phyloP scores from a whole-genome alignment of 2,113 vertebrate species.

The Pseudopipra pipra region DNA sequence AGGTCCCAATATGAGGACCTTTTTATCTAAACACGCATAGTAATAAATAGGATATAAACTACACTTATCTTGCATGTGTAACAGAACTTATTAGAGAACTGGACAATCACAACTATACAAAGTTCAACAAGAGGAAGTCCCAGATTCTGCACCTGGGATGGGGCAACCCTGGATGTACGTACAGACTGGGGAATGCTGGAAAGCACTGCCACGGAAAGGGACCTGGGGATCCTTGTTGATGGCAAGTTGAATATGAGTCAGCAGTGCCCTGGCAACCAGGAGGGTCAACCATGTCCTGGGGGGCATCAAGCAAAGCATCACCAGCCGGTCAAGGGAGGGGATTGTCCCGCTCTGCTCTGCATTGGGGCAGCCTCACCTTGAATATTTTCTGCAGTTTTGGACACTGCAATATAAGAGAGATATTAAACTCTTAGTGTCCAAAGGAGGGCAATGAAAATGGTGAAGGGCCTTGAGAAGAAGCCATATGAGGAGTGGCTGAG shows the following conservation, averaged over 20 bases:
- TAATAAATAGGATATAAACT: not conserved
- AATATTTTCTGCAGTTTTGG: not conserved
- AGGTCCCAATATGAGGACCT: not conserved
- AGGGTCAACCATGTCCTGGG: not conserved
- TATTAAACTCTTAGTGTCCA: not conserved
- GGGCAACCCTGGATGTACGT: not conserved
- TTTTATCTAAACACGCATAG: not conserved
- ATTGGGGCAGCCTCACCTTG: not conserved
- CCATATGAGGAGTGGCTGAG: not conserved
- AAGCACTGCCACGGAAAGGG: not conserved
- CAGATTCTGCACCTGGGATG: not conserved
- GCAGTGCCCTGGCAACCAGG: not conserved
- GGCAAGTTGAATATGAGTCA: not conserved
- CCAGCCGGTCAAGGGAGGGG: not conserved
- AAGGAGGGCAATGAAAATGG: not conserved
- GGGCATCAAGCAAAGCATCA: not conserved
- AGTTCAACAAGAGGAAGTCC: not conserved
- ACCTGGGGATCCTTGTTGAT: not conserved
- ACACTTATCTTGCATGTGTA: not conserved
- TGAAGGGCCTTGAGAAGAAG: not conserved
- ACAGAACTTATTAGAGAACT: not conserved
- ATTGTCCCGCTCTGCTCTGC: not conserved
- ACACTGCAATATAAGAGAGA: not conserved
- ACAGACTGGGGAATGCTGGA: not conserved
- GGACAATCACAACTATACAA: not conserved